Evolutionary conservation across 2,797 vertebrate species (phyloP).

Genomic region (Halcyon chelicuti): DNA sequence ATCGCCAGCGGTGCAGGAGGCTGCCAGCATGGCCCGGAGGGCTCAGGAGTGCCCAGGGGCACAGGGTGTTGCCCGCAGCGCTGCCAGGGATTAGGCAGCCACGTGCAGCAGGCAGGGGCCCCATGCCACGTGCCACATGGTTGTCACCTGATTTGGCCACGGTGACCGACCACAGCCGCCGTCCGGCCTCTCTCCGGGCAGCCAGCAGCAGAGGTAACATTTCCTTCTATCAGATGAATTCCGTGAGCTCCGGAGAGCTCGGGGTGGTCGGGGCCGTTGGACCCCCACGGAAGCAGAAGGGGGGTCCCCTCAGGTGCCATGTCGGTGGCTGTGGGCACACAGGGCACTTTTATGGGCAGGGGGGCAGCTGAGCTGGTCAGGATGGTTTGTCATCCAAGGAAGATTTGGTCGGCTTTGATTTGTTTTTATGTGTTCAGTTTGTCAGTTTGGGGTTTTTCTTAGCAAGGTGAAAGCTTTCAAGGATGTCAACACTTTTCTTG

Average conservation of each 20-base stretch:
- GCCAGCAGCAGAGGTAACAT: not conserved
- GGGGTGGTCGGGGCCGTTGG: fast-evolving
- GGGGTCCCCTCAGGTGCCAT: fast-evolving
- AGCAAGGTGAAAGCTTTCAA: slow-evolving; percentile 1
- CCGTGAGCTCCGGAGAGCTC: fast-evolving
- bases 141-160: not conserved
- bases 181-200: fast-evolving
- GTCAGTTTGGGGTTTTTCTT: not conserved
- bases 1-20: fast-evolving
- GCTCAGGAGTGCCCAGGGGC: not conserved
- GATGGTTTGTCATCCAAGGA: not conserved
- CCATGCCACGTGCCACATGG: not conserved
- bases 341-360: fast-evolving
- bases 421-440: not conserved
- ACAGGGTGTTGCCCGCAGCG: not conserved
- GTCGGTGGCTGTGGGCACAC: fast-evolving
- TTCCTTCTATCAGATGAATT: fast-evolving
- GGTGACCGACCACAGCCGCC: not conserved
- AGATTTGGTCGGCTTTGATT: not conserved
- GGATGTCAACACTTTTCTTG: not conserved
- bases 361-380: not conserved
- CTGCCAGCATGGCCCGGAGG: not conserved
- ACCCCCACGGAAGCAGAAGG: fast-evolving
- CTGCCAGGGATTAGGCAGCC: not conserved
- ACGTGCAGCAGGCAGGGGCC: not conserved